phyloP scores from a whole-genome alignment of 2,888 invertebrate species.

The Lasioglossum zephyrum region DNA sequence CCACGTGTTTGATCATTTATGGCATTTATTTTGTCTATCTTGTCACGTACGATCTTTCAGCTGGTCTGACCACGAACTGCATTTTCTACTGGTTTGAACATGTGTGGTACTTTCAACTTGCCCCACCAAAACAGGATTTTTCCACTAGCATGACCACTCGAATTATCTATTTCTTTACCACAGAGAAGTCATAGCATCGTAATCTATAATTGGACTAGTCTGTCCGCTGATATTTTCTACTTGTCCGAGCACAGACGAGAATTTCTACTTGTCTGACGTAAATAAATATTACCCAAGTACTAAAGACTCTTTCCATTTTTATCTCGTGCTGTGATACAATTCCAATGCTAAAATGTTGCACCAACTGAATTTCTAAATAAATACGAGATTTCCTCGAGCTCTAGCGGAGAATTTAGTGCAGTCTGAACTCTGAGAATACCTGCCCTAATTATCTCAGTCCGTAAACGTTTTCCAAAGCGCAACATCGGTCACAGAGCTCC shows the following conservation, averaged over 20 bases:
- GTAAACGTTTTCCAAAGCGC: slow-evolving; percentile 8
- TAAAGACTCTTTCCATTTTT: neutral
- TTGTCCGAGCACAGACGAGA: neutral
- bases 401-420: neutral
- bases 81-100: neutral
- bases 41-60: neutral
- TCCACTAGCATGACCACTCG: neutral
- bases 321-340: neutral
- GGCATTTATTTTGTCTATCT: neutral
- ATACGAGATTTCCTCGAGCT: neutral
- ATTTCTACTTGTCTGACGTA: neutral
- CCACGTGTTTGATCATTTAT: neutral
- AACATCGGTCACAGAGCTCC: slow-evolving; percentile 15
- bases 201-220: neutral
- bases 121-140: neutral
- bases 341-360: neutral
- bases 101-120: neutral
- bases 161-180: neutral
- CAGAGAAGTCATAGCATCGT: neutral
- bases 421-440: neutral
- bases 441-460: neutral
- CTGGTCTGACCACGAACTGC: neutral
- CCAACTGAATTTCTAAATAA: neutral
- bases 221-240: neutral
- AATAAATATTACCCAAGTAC: no score